Percentiles rank a stretch among this genome's conserved stretches.
These are phyloP conservation scores for Euclidia mi DNA, from an alignment of 2,888 invertebrate species.

Conservation along the genomic window DNA sequence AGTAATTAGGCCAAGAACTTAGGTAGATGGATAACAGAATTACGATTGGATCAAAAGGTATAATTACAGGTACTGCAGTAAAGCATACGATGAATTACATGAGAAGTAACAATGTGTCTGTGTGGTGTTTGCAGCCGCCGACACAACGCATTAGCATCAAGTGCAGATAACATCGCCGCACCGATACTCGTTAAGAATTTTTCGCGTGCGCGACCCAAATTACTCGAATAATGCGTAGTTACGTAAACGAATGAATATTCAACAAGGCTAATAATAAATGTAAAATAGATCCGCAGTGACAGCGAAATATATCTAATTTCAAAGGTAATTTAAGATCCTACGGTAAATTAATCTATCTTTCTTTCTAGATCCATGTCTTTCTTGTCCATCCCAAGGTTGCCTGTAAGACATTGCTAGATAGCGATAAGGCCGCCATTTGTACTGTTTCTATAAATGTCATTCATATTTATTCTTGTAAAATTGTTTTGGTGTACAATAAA, in stretches of 20 bases:
- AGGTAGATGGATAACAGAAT: constrained; percentile 35
- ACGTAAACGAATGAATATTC: constrained; percentile 69
- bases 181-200: constrained; percentile 50
- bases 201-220: constrained; percentile 53
- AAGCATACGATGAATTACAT: too few relatives aligned
- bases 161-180: constrained; percentile 49
- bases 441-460: too few relatives aligned
- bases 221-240: constrained; percentile 42
- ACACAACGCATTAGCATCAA: constrained; percentile 41
- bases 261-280: constrained; percentile 71
- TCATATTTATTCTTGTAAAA: too few relatives aligned
- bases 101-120: too few relatives aligned
- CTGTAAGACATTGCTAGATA: too few relatives aligned
- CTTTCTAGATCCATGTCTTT: too few relatives aligned
- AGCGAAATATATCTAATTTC: constrained; percentile 77
- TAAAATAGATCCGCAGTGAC: constrained; percentile 73
- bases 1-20: constrained; percentile 40
- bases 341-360: too few relatives aligned
- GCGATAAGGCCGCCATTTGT: too few relatives aligned
- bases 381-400: too few relatives aligned
- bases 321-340: constrained; percentile 72
- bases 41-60: constrained; percentile 29
- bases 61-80: background rate
- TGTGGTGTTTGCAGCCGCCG: constrained; percentile 2
- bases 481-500: too few relatives aligned